Conservation (phyloP, 2,113 vertebrate species). For the Centrocercus urophasianus region DNA sequence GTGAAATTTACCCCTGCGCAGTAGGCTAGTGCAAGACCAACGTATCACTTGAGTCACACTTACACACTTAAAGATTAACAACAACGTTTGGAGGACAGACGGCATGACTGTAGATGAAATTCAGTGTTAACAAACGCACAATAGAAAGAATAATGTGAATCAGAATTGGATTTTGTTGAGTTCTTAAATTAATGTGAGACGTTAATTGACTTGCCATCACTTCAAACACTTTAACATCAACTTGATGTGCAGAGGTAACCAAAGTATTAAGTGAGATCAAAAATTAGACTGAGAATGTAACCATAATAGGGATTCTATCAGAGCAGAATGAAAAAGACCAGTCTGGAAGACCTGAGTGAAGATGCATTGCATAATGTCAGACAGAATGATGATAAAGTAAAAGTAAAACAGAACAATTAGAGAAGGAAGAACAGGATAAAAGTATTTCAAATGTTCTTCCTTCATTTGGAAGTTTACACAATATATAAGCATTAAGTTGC, state of each 20-base stretch:
- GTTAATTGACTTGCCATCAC: neutral
- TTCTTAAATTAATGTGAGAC: neutral
- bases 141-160: neutral
- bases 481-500: neutral
- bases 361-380: neutral
- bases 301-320: neutral
- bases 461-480: neutral
- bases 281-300: neutral
- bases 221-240: neutral
- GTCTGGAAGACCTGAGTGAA: neutral
- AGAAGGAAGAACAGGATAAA: neutral
- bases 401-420: neutral
- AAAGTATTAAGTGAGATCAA: neutral
- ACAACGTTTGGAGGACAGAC: neutral
- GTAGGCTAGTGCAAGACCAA: constrained; percentile 8
- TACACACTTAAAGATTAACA: constrained; percentile 8
- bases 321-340: neutral
- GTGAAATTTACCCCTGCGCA: constrained; percentile 53
- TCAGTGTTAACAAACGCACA: neutral
- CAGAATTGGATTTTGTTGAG: neutral
- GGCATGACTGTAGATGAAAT: neutral
- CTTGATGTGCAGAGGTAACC: neutral
- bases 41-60: constrained; percentile 31
- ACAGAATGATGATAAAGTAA: neutral
- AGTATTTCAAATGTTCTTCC: neutral